Conservation (phyloP, 1,140 invertebrate genomes). For the Artemia franciscana region DNA sequence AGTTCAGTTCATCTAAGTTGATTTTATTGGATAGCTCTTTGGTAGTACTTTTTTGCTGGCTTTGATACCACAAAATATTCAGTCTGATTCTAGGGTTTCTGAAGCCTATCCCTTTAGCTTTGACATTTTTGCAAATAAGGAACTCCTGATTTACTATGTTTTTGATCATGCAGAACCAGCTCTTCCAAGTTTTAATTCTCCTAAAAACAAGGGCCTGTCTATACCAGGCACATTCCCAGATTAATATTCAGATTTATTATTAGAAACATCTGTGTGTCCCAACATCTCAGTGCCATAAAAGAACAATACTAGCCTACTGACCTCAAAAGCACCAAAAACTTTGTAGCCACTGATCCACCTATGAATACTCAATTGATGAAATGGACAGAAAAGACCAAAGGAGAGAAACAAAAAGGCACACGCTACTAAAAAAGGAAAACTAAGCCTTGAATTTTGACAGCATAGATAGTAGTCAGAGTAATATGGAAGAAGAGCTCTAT, state of each 20-base stretch:
- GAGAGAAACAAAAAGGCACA: no score
- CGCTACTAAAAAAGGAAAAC: neutral
- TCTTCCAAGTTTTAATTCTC: neutral
- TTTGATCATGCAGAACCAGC: constrained; percentile 7
- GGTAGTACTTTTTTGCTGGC: constrained; percentile 7
- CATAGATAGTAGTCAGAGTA: neutral
- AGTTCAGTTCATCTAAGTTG: constrained; percentile 11
- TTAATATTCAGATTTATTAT: neutral
- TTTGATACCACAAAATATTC: constrained; percentile 11
- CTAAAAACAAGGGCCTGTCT: neutral
- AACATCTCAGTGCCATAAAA: neutral
- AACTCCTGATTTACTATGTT: constrained; percentile 8
- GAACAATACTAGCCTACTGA: neutral
- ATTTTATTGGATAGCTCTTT: constrained; percentile 11
- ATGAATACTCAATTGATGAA: neutral
- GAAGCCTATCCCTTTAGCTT: constrained; percentile 13
- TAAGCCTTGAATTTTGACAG: no score
- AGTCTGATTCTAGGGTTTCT: constrained; percentile 11
- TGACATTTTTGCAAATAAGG: constrained; percentile 10
- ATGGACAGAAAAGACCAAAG: neutral
- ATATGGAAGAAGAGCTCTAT: no score
- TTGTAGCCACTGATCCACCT: neutral
- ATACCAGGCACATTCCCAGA: neutral
- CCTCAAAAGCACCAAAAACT: neutral
- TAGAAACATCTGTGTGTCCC: neutral